phyloP scores from a whole-genome alignment of 2,113 vertebrate genomes.

The Rissa tridactyla region DNA sequence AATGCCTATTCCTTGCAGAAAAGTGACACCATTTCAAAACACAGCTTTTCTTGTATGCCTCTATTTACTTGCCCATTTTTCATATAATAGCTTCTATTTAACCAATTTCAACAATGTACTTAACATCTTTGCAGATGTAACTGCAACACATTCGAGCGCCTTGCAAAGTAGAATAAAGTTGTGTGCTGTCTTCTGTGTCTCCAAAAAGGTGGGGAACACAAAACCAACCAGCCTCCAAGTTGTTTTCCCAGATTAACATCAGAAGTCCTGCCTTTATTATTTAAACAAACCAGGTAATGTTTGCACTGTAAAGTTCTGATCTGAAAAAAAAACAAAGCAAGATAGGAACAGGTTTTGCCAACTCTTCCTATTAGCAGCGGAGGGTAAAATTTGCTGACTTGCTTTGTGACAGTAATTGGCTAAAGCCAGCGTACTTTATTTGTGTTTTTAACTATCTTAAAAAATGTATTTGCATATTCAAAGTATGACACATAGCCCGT shows the following conservation, averaged over 20 bases:
- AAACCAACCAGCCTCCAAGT: neutral
- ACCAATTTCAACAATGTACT: neutral
- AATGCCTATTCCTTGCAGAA: neutral
- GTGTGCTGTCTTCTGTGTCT: neutral
- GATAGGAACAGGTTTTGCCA: conserved; percentile 7
- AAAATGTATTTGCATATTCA: neutral
- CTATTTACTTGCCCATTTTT: conserved; percentile 26
- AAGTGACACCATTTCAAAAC: conserved; percentile 42
- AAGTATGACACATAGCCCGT: neutral
- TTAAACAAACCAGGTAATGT: conserved; percentile 35
- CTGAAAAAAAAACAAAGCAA: conserved; percentile 5
- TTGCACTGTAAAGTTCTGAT: conserved; percentile 46
- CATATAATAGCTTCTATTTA: conserved; percentile 14
- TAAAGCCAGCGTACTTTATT: neutral
- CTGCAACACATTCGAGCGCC: neutral
- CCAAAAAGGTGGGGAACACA: neutral
- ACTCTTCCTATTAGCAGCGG: neutral
- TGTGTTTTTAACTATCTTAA: neutral
- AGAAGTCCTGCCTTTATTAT: conserved; percentile 14
- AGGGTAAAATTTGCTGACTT: neutral
- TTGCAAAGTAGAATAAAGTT: neutral
- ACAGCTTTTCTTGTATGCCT: neutral
- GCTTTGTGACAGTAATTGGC: neutral
- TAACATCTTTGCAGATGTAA: neutral
- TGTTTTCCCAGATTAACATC: neutral